Conservation (phyloP, 2,113 vertebrate species). For the Bubo bubo region DNA sequence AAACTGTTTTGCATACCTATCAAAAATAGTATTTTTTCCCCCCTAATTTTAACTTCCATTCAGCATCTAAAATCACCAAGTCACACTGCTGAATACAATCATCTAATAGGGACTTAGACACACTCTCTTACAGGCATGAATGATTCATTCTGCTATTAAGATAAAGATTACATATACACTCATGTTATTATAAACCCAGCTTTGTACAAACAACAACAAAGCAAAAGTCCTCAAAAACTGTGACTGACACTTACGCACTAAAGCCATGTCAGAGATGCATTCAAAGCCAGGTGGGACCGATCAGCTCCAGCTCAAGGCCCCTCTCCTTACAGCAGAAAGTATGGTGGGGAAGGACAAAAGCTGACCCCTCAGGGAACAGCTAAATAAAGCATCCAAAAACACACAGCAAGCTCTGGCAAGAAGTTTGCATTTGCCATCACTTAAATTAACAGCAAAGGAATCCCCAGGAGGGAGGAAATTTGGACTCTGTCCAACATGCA, state of each 20-base stretch:
- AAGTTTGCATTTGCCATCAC: slow-evolving; percentile 57
- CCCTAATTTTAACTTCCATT: not conserved
- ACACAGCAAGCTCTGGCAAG: slow-evolving; percentile 67
- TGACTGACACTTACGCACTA: not conserved
- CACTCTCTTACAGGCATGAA: not conserved
- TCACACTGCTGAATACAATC: not conserved
- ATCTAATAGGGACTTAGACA: not conserved
- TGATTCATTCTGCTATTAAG: not conserved
- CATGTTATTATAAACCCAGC: not conserved
- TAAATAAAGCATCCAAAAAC: slow-evolving; percentile 62
- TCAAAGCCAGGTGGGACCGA: slow-evolving; percentile 18
- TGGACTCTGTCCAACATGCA: slow-evolving; percentile 43
- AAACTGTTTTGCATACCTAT: not conserved
- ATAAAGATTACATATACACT: not conserved
- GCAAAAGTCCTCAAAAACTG: not conserved
- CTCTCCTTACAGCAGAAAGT: not conserved
- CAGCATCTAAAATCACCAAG: not conserved
- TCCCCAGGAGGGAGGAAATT: slow-evolving; percentile 61
- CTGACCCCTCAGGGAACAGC: slow-evolving; percentile 56
- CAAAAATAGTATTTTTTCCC: not conserved
- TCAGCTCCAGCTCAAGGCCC: slow-evolving; percentile 25
- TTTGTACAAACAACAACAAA: not conserved
- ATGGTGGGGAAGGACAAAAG: slow-evolving; percentile 44
- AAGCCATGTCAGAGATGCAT: not conserved
- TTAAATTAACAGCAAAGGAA: slow-evolving; percentile 67